These are phyloP conservation scores for Tiliacea aurago DNA, from an alignment of 2,888 invertebrate species.

Conservation along the genomic window DNA sequence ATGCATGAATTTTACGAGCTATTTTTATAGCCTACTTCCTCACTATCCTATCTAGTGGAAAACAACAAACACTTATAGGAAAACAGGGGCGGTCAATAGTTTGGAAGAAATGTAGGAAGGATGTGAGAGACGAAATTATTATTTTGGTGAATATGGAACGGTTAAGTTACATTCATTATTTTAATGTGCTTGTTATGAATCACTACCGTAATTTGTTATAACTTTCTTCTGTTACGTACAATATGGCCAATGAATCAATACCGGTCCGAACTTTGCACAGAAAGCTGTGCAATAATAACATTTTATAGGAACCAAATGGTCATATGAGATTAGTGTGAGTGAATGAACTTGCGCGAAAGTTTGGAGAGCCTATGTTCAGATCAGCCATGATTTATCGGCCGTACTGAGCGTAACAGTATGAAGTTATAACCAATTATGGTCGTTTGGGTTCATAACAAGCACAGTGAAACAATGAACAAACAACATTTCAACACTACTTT, in stretches of 20 bases:
- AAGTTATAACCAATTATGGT: no score
- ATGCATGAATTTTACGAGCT: slow-evolving; percentile 28
- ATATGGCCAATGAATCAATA: not conserved
- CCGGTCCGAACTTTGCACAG: no score
- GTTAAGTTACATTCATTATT: not conserved
- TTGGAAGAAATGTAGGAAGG: not conserved
- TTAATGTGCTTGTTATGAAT: slow-evolving; percentile 13
- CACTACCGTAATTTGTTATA: not conserved
- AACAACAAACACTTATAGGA: not conserved
- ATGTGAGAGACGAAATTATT: not conserved
- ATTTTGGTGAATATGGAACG: not conserved
- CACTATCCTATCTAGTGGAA: not conserved
- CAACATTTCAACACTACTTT: no score
- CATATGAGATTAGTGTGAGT: no score
- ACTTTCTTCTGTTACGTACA: not conserved
- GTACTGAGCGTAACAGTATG: no score
- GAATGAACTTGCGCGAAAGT: no score
- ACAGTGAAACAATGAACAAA: no score
- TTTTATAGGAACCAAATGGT: no score
- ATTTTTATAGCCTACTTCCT: slow-evolving; percentile 13
- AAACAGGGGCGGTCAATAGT: not conserved
- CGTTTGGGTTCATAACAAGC: no score
- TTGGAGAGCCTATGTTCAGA: no score
- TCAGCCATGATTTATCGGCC: no score
- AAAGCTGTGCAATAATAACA: no score